Evolutionary conservation across 2,888 invertebrate species (phyloP).

Genomic region (Synergus japonicus): DNA sequence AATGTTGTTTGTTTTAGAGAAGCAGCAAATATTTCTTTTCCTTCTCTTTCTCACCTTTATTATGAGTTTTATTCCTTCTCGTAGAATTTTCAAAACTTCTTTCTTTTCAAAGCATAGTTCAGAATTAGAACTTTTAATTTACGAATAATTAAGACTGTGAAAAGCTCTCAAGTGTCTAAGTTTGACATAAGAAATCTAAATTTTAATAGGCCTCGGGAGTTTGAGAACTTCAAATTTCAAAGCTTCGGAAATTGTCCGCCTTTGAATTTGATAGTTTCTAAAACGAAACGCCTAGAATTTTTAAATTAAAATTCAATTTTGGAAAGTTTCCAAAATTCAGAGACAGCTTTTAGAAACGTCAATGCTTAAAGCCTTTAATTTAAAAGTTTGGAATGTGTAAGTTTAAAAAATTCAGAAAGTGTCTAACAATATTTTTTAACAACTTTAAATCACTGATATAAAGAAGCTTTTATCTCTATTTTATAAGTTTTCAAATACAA

Average conservation of each 20-base stretch:
- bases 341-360: not conserved
- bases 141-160: not conserved
- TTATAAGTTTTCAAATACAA: no score
- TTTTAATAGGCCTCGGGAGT: not conserved
- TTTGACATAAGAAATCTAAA: not conserved
- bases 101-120: not conserved
- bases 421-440: no score
- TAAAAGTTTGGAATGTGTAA: no score
- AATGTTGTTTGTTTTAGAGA: slow-evolving; percentile 1
- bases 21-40: not conserved
- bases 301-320: not conserved
- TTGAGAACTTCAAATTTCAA: not conserved
- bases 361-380: no score
- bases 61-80: not conserved
- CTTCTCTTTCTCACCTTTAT: not conserved
- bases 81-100: no score
- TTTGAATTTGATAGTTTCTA: not conserved
- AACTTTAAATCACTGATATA: no score
- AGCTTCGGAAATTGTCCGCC: no score
- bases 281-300: not conserved
- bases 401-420: no score
- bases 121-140: not conserved
- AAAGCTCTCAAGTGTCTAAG: not conserved
- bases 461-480: no score
- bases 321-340: not conserved